phyloP scores from a whole-genome alignment of 2,797 vertebrate genomes.

The Scarus forsteni region DNA sequence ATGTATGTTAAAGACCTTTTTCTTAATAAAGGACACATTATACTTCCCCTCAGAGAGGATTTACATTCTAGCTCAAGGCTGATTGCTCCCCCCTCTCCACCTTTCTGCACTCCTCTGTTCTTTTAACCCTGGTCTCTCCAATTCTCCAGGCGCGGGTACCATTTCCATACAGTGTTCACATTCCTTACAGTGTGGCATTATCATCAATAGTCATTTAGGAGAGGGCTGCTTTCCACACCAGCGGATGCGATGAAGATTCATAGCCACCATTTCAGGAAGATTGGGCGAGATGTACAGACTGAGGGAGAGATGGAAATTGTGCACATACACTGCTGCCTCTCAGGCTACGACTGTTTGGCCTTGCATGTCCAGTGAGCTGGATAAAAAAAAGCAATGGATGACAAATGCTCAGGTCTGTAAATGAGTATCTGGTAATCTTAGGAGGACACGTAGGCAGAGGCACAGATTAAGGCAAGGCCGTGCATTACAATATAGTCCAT shows the following conservation, averaged over 20 bases:
- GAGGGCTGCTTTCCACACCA: slow-evolving; percentile 78
- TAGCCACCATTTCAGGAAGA: slow-evolving; percentile 80
- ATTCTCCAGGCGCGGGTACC: slow-evolving; percentile 54
- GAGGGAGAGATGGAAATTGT: slow-evolving; percentile 69
- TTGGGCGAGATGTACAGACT: slow-evolving; percentile 54
- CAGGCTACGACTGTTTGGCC: slow-evolving; percentile 73
- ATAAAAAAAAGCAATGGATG: slow-evolving; percentile 51
- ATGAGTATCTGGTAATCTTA: slow-evolving; percentile 60
- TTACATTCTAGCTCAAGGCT: slow-evolving; percentile 47
- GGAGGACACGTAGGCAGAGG: slow-evolving; percentile 36
- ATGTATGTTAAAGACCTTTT: neutral
- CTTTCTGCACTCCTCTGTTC: slow-evolving; percentile 25
- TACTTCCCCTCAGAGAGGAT: slow-evolving; percentile 34
- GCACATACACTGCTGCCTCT: slow-evolving; percentile 65
- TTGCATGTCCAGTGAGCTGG: slow-evolving; percentile 70
- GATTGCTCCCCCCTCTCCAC: slow-evolving; percentile 44
- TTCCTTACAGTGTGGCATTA: slow-evolving; percentile 77
- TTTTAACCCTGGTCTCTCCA: slow-evolving; percentile 19
- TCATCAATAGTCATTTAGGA: slow-evolving; percentile 88
- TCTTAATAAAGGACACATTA: slow-evolving; percentile 21
- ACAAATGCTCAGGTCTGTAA: slow-evolving; percentile 73
- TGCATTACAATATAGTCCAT: slow-evolving; percentile 31
- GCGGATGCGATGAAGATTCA: slow-evolving; percentile 86
- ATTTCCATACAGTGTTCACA: slow-evolving; percentile 78
- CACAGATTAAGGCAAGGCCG: slow-evolving; percentile 44